Conservation (phyloP, 2,113 vertebrate species). For the Nothobranchius kuhntae region DNA sequence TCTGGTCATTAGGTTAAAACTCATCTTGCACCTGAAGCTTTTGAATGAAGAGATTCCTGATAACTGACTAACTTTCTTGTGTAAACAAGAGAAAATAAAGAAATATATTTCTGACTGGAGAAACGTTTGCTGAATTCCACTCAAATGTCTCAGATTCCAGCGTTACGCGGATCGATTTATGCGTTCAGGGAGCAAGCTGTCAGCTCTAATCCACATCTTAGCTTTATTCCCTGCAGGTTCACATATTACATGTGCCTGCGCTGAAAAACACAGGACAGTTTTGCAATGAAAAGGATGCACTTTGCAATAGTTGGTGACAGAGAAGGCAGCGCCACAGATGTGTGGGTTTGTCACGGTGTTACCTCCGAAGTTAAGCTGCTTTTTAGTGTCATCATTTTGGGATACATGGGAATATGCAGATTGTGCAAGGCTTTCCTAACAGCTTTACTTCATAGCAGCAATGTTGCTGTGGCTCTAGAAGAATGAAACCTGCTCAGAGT, state of each 20-base stretch:
- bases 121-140: conserved; percentile 3
- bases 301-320: conserved; percentile 33
- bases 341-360: background rate
- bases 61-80: background rate
- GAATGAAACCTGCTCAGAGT: conserved; percentile 54
- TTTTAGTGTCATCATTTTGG: background rate
- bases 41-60: background rate
- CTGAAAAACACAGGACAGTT: conserved; percentile 18
- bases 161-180: conserved; percentile 14
- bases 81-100: background rate
- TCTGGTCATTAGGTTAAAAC: background rate
- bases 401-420: conserved; percentile 8
- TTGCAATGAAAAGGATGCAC: conserved; percentile 19
- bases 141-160: conserved; percentile 5
- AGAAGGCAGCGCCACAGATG: conserved; percentile 5
- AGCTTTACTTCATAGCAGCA: conserved; percentile 4
- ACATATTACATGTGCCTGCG: conserved; percentile 41
- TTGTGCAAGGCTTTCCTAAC: conserved; percentile 1
- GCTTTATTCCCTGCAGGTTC: conserved; percentile 4
- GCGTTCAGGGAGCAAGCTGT: conserved; percentile 36
- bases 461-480: conserved; percentile 8
- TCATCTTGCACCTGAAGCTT: background rate
- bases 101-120: background rate
- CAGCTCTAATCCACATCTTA: conserved; percentile 37
- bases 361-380: background rate